These are phyloP conservation scores for Oncorhynchus gorbuscha DNA, from an alignment of 2,113 vertebrate species.

Conservation along the genomic window DNA sequence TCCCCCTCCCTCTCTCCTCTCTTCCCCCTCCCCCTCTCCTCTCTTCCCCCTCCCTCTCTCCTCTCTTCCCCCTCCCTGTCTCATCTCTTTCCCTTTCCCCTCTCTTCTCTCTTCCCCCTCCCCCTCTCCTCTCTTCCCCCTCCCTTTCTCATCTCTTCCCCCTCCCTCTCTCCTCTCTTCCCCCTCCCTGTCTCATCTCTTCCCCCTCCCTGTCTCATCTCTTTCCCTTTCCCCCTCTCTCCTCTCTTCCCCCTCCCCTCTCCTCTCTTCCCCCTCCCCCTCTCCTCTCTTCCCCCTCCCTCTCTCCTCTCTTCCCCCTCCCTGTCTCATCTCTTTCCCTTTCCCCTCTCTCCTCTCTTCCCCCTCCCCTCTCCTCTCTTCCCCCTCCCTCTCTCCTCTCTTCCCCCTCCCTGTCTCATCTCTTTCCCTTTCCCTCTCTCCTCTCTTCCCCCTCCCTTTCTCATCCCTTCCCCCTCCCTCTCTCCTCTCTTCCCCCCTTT, in stretches of 20 bases:
- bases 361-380: accelerated
- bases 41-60: accelerated
- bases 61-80: accelerated
- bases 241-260: no score
- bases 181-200: no score
- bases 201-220: no score
- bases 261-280: no score
- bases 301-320: no score
- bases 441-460: accelerated
- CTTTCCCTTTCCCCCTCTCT: accelerated
- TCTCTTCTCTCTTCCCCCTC: accelerated
- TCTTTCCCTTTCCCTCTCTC: accelerated
- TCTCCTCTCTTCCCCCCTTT: accelerated
- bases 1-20: accelerated
- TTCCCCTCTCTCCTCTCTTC: no score
- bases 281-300: no score
- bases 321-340: no score
- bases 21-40: accelerated
- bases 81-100: no score
- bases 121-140: accelerated
- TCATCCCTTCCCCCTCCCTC: accelerated
- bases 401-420: accelerated
- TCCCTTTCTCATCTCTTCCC: no score
- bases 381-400: accelerated
- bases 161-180: no score